Evolutionary conservation across 2,888 invertebrate species (phyloP).

Genomic region (Antheraea yamamai): DNA sequence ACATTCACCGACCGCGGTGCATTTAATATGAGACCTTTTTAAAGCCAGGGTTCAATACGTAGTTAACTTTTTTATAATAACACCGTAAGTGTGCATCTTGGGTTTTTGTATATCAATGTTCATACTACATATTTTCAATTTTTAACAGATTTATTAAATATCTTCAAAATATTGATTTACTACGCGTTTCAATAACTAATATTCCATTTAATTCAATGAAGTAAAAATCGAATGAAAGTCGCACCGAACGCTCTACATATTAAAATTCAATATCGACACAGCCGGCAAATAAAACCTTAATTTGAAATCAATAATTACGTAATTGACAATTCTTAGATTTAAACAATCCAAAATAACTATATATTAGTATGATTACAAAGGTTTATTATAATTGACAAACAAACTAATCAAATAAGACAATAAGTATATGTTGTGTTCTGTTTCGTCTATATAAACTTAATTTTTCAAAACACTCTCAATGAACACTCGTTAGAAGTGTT

Average conservation of each 20-base stretch:
- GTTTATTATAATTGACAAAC: constrained; percentile 73
- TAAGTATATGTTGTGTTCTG: constrained; percentile 43
- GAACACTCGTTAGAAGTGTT: constrained; percentile 39
- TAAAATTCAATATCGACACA: constrained; percentile 25
- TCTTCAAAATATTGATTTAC: background rate
- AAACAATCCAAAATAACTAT: constrained; percentile 78
- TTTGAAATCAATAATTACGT: constrained; percentile 70
- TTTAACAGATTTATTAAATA: background rate
- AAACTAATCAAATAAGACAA: constrained; percentile 72
- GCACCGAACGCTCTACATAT: background rate
- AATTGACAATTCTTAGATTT: constrained; percentile 80
- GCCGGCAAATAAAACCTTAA: constrained; percentile 50
- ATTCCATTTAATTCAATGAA: background rate
- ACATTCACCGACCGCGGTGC: too few species aligned
- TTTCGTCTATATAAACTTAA: constrained; percentile 64
- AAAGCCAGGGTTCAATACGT: too few species aligned
- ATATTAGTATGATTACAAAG: constrained; percentile 68
- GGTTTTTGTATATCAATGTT: too few species aligned
- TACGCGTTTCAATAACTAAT: background rate
- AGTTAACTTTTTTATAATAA: too few species aligned
- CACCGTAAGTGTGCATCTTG: too few species aligned
- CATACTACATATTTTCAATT: too few species aligned
- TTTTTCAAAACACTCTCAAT: constrained; percentile 49
- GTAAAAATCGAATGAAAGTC: background rate
- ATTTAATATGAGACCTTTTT: too few species aligned